phyloP scores from a whole-genome alignment of 2,888 invertebrate species.

The Chouioia cunea region DNA sequence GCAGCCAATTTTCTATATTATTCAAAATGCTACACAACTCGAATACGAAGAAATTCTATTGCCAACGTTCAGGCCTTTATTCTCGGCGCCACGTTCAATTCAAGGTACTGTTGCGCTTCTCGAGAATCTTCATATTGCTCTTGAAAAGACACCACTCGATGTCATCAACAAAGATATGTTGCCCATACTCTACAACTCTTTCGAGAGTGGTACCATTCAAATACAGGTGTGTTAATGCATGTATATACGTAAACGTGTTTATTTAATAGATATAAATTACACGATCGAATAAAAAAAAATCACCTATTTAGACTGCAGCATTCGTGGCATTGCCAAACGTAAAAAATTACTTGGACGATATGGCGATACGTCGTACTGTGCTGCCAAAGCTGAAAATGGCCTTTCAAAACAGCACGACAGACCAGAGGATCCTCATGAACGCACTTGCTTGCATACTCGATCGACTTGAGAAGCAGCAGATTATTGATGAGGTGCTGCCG shows the following conservation, averaged over 20 bases:
- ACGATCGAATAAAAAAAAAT: no score
- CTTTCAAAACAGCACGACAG: slow-evolving; percentile 83
- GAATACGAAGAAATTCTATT: slow-evolving; percentile 87
- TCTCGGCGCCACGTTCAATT: slow-evolving; percentile 83
- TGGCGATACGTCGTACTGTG: slow-evolving; percentile 82
- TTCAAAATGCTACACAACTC: slow-evolving; percentile 81
- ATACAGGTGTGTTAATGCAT: slow-evolving; percentile 92
- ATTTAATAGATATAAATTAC: no score
- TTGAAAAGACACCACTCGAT: slow-evolving; percentile 86
- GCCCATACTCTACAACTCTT: slow-evolving; percentile 86
- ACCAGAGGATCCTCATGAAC: slow-evolving; percentile 84
- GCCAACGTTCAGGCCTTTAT: slow-evolving; percentile 85
- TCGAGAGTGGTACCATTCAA: slow-evolving; percentile 90
- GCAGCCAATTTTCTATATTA: slow-evolving; percentile 85
- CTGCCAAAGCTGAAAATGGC: slow-evolving; percentile 85
- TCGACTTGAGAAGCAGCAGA: slow-evolving; percentile 87
- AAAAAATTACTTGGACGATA: slow-evolving; percentile 86
- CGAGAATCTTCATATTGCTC: slow-evolving; percentile 89
- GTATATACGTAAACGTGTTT: no score
- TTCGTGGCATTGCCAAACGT: slow-evolving; percentile 89
- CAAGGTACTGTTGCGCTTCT: slow-evolving; percentile 89
- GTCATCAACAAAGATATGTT: slow-evolving; percentile 86
- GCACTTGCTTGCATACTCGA: slow-evolving; percentile 84
- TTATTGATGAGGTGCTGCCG: slow-evolving; percentile 91
- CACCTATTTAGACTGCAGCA: slow-evolving; percentile 89